Base-by-base conservation (phyloP, 2,797 vertebrate species). In the Allobates femoralis region DNA sequence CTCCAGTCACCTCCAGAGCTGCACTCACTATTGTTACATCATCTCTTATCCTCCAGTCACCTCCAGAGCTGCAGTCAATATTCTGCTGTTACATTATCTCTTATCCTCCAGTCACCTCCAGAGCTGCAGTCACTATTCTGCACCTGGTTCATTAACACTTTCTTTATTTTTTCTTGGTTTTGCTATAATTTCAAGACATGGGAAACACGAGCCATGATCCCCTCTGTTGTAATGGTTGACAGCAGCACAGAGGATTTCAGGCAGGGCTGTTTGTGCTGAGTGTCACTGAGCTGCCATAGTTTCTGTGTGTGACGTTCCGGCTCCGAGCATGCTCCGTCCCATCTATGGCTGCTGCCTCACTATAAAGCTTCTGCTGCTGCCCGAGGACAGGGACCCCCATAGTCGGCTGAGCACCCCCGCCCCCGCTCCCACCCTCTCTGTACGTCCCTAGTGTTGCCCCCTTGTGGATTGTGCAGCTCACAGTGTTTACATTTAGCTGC, bases 231-330 rank as follows among this genome's bases (percentile, higher is more conserved):
- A 53, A 53, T 53, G 3, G n/a, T 15, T 2, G 51, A 11, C 14
- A 51, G 50, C 51, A 30, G 62, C 15, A 28, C 64, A 32, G 64
- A 67, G 64, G 28, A 16, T 34, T 55, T 77, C 18, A 23, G 69
- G 10, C 91, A 94, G 94, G 94, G 93, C 91, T 93, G 94, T 95
- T 94, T 92, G 93, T 95, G 93, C 94, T 91, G 93, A 93, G 94
- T 95, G 95, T 97, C 97, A 97, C 94, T 99, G 97, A 99, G 97
- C 97, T 99, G 97, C 96, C 97, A 97, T 97, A 95, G 94, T 97
- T 96, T 95, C 92, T 92, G 95, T 95, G 94, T 94, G 95, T 95
- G 93, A 93, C 91, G 93, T 94, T 94, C 93, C 91, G 93, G 93
- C 92, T 92, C 94, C 94, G 92, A 95, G 95, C 95, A 96, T 96